Conservation (phyloP, 2,113 vertebrate species). For the Sigmodon hispidus region DNA sequence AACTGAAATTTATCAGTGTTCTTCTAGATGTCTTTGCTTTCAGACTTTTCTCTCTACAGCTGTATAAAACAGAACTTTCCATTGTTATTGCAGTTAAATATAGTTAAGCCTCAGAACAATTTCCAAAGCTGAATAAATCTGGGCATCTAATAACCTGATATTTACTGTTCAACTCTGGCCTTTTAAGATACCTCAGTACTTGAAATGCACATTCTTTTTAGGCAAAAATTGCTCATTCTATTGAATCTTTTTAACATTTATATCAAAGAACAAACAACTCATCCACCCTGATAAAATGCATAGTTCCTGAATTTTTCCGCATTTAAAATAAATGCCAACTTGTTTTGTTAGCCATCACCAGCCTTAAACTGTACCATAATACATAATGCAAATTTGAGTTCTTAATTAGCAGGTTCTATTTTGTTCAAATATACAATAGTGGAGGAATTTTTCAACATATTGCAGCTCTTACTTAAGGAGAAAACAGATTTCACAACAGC, state of each 20-base stretch:
- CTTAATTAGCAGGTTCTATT: constrained; percentile 78
- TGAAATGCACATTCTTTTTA: constrained; percentile 63
- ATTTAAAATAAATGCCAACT: constrained; percentile 75
- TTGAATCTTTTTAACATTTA: constrained; percentile 76
- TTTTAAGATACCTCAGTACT: constrained; percentile 63
- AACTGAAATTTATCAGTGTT: constrained; percentile 74
- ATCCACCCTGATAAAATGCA: constrained; percentile 76
- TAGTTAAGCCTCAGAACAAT: constrained; percentile 74
- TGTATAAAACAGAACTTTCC: constrained; percentile 69
- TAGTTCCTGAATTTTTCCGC: constrained; percentile 65
- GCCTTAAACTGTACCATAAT: constrained; percentile 75
- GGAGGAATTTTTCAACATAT: constrained; percentile 53
- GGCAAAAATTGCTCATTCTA: constrained; percentile 59
- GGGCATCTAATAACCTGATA: constrained; percentile 75
- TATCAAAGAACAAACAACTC: constrained; percentile 74
- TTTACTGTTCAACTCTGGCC: constrained; percentile 76
- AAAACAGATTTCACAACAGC: constrained; percentile 75
- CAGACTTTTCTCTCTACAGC: constrained; percentile 69
- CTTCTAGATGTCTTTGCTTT: constrained; percentile 73
- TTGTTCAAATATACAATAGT: constrained; percentile 66
- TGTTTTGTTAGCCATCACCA: constrained; percentile 73
- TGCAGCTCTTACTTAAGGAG: constrained; percentile 81
- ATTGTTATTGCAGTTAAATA: constrained; percentile 79
- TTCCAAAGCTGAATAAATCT: constrained; percentile 78
- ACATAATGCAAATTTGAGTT: constrained; percentile 71